Evolutionary conservation across 2,797 vertebrate genomes (phyloP).

Genomic region (Rhadinocentrus ornatus): DNA sequence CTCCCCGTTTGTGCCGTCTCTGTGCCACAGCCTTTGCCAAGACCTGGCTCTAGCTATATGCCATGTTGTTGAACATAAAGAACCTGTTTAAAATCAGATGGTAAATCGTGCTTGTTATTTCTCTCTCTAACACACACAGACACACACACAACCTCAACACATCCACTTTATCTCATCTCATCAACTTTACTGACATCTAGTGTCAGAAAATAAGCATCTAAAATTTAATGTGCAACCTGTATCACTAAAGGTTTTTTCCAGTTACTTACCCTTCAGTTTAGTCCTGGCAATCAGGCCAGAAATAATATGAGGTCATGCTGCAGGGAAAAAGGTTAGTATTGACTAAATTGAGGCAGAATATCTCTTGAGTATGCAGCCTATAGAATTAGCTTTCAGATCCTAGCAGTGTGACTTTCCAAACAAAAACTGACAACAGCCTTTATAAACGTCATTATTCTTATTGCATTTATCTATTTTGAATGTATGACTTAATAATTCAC

Average conservation of each 20-base stretch:
- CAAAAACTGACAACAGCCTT: neutral
- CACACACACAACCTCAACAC: neutral
- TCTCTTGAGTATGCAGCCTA: neutral
- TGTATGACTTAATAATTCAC: neutral
- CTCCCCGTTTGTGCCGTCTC: too few relatives aligned
- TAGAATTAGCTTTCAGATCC: neutral
- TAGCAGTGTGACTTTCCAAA: neutral
- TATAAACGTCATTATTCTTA: neutral
- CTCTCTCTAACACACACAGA: neutral
- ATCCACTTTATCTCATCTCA: slow-evolving; percentile 1
- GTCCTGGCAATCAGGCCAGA: neutral
- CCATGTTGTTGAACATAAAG: neutral
- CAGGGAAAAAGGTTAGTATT: neutral
- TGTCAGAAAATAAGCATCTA: slow-evolving; percentile 41
- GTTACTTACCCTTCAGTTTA: neutral
- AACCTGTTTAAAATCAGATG: neutral
- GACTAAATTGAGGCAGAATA: neutral
- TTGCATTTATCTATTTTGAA: neutral
- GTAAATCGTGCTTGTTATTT: neutral
- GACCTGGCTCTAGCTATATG: too few relatives aligned
- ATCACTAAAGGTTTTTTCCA: neutral
- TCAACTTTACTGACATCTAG: slow-evolving; percentile 67
- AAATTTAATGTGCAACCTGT: neutral
- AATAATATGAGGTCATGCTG: neutral
- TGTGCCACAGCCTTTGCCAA: too few relatives aligned